Evolutionary conservation across 2,113 vertebrate genomes (phyloP), one percentile per base, ranked within the genome.

Genomic region (Psephotus haematonotus): DNA sequence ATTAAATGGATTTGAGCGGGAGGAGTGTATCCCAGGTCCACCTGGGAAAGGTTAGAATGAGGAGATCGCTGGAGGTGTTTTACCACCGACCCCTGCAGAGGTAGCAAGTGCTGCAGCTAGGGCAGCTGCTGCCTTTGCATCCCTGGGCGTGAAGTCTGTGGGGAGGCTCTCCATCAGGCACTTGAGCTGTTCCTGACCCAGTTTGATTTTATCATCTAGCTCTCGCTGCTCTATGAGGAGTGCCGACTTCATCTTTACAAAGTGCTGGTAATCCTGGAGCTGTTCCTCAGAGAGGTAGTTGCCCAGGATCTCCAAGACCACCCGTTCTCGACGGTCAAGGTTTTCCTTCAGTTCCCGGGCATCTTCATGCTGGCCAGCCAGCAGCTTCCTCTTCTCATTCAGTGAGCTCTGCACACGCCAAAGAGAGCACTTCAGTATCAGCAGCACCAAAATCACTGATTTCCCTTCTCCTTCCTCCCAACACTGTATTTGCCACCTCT

Each of bases 321-420:
- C 97, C 0, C 98, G 98, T 80, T 99, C 98, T 35, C 99, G 98
- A 2, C 99, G 99, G 93, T 99, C 99, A 46, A 99, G 97, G 96
- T 99, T 99, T 95, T 99, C 99, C 98, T 99, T 99, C 72, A 99
- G 98, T 91, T 99, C 99, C 17, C 98, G 96, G 25, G 99, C 99
- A 0, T 99, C 99, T 81, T 99, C 99, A 0, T 99, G 99, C 97
- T 99, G 99, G 69, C 98, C 97, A 14, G 98, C 98, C 90, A 99
- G 98, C 97, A 99, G 96, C 57, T 98, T 98, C 84, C 98, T 98
- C 91, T 99, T 99, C 97, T 99, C 98, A 0, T 95, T 98, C 86
- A 99, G 98, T 1, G 98, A 98, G 20, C 98, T 98, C 99, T 99
- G 98, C 47, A 44, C 71, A n/a, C 33, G 80, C 53, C 13, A 68